Evolutionary conservation across 1,140 invertebrate species (phyloP).

Genomic region (Neomicropteryx cornuta): DNA sequence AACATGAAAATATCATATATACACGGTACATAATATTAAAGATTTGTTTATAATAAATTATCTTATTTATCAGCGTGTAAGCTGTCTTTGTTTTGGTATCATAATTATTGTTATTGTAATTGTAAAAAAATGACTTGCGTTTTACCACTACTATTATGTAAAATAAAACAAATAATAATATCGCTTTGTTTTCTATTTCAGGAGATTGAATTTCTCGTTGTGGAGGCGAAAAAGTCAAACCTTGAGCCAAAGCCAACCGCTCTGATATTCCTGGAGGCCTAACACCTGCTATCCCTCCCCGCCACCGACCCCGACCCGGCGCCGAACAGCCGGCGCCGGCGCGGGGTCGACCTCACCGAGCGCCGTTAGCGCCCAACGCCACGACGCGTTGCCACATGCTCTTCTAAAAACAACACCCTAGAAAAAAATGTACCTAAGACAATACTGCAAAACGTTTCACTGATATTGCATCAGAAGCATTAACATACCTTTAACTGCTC

Average conservation of each 20-base stretch:
- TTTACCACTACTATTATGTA: no score
- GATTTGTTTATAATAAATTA: no score
- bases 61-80: no score
- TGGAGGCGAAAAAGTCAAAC: slow-evolving; percentile 82
- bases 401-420: slow-evolving; percentile 23
- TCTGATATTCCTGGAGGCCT: slow-evolving; percentile 78
- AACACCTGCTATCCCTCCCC: slow-evolving; percentile 72
- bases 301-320: slow-evolving; percentile 57
- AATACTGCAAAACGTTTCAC: neutral
- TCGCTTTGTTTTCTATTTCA: slow-evolving; percentile 27
- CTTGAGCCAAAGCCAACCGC: slow-evolving; percentile 79
- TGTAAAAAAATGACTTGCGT: no score
- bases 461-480: slow-evolving; percentile 1
- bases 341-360: slow-evolving; percentile 48
- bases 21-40: no score
- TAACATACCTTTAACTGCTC: slow-evolving; percentile 1
- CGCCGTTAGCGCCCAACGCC: slow-evolving; percentile 42
- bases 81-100: no score
- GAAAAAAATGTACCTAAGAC: slow-evolving; percentile 2
- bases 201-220: slow-evolving; percentile 83
- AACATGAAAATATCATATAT: no score
- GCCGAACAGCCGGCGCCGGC: slow-evolving; percentile 41
- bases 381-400: slow-evolving; percentile 43
- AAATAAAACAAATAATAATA: no score
- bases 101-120: no score